Conservation (phyloP, 1,140 invertebrate genomes). For the Teleopsis dalmanni region DNA sequence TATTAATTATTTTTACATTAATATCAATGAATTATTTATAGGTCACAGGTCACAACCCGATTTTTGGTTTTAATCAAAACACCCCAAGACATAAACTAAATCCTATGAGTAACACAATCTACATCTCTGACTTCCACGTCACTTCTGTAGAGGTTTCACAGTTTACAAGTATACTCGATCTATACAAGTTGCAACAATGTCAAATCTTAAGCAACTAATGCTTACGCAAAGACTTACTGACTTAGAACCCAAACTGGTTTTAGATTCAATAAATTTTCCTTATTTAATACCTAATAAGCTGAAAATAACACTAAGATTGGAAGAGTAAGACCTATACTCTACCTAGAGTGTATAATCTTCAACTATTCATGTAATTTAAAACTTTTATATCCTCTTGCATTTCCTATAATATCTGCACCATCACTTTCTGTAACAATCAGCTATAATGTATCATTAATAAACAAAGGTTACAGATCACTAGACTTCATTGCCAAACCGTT, state of each 20-base stretch:
- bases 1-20: too few species aligned
- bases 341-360: not conserved
- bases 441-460: too few species aligned
- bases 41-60: not conserved
- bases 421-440: not conserved
- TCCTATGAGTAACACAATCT: not conserved
- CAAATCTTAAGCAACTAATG: not conserved
- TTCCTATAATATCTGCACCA: too few species aligned
- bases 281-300: not conserved
- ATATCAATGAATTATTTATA: too few species aligned
- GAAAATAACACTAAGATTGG: not conserved
- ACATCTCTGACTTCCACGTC: not conserved
- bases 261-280: not conserved
- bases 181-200: not conserved
- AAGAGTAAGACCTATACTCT: not conserved
- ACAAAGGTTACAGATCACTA: too few species aligned
- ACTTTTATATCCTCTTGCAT: too few species aligned
- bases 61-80: not conserved
- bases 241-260: not conserved
- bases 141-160: not conserved
- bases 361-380: too few species aligned
- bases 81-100: not conserved
- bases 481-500: too few species aligned
- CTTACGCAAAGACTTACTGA: not conserved
- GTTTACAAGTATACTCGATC: not conserved